Base-by-base conservation (phyloP, 2,888 invertebrate species). In the Phymatocera aterrima region DNA sequence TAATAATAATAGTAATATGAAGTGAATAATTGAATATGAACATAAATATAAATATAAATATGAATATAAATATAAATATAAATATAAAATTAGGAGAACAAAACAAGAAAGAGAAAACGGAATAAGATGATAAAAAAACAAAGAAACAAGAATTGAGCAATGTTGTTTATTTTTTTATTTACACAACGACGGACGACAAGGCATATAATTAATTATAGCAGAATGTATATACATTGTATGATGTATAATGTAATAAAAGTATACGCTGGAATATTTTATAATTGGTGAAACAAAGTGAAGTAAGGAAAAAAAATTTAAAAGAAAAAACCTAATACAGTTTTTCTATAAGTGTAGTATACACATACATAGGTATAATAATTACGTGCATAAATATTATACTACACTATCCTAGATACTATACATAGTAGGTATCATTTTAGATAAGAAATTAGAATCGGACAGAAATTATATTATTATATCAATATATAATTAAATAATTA, bases 1-100 rank as follows among this genome's bases (percentile, higher is more conserved):
- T 79, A 77, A 74, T 78, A 79, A 78, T 79, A 80, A 75, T 81
- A 74, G 78, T 79, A 60, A 77, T 77, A 37, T n/a, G n/a, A n/a
- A n/a, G n/a, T n/a, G n/a, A n/a, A n/a, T n/a, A n/a, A n/a, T n/a
- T n/a, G n/a, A n/a, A n/a, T n/a, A n/a, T n/a, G n/a, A n/a, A n/a
- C n/a, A n/a, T n/a, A n/a, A n/a, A n/a, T n/a, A n/a, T n/a, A n/a
- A n/a, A n/a, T n/a, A n/a, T n/a, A n/a, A n/a, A n/a, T n/a, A n/a
- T n/a, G 43, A 43, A 43, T 54, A 54, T n/a, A 54, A 54, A n/a
- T 18, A 54, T 15, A 54, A 54, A 8, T 15, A 54, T 54, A n/a
- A 18, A 54, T 1, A 15, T 54, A 54, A 54, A n/a, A 18, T 18
- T 54, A n/a, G 43, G 12, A 43, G 43, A 10, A 43, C 6, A 43